Base-by-base conservation (phyloP, 2,113 vertebrate genomes). In the Leiothrix lutea region DNA sequence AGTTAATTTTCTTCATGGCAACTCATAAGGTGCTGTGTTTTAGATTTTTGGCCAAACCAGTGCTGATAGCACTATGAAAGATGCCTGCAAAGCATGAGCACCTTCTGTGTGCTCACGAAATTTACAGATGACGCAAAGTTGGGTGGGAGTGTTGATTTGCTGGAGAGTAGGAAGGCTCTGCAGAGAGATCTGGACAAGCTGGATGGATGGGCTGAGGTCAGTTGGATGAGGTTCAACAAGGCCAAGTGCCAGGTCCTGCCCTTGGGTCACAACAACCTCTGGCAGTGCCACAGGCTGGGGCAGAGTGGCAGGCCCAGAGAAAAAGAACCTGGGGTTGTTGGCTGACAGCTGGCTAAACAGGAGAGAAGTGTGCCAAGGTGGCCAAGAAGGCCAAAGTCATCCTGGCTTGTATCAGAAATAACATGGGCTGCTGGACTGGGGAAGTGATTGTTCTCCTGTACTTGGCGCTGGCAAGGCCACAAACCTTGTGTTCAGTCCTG, bases 221-320 rank as follows among this genome's bases (percentile, higher is more conserved):
- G 0, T 0, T 9, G 25, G 7, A 25, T 35, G 25, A 48, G 21
- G 9, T 35, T 44, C 26, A 50, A 33, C 12, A 57, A 42, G 9
- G 5, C 5, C 1, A 44, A 28, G 23, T 12, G 14, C 4, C 0
- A 0, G 6, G 22, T 65, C 35, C 44, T 50, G 4, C 14, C 2
- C 25, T 33, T 33, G 15, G 8, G 50, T 23, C 14, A 7, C 67
- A 65, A 44, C 6, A 48, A 6, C 25, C 21, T 10, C 35, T 26
- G 26, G 50, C 31, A 57, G 26, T 0, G 5, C 9, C 13, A 26
- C 26, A 80, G 4, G 4, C 26, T 44, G 26, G 22, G 8, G 6
- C 1, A 50, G 26, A 44, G 8, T 28, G 31, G 6, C 31, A 33
- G 12, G 3, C 17, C 35, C 42, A 72, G 31, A 8, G 25, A 42